Conservation (phyloP, 2,797 vertebrate species). For the Melopsittacus undulatus region DNA sequence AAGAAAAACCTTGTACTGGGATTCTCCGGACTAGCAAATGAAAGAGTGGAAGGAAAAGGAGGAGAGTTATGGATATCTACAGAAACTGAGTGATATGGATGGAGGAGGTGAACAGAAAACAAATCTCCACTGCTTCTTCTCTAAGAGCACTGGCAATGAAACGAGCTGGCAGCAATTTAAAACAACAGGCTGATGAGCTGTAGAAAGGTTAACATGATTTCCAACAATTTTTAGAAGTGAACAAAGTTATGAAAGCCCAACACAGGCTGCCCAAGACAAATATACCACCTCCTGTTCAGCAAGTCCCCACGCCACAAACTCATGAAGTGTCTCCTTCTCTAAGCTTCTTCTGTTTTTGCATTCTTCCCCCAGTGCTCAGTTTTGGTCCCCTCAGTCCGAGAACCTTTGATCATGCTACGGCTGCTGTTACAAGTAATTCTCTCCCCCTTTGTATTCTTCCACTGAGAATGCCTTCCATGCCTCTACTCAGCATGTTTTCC, state of each 20-base stretch:
- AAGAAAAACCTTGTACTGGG: neutral
- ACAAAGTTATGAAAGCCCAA: neutral
- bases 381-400: neutral
- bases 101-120: neutral
- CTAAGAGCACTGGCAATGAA: neutral
- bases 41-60: neutral
- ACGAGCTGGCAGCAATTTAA: neutral
- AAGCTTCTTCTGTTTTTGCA: neutral
- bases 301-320: neutral
- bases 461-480: neutral
- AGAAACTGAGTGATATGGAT: neutral
- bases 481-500: neutral
- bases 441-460: neutral
- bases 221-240: neutral
- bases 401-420: neutral
- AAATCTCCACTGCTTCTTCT: neutral
- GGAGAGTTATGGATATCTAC: accelerated
- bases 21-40: neutral
- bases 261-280: neutral
- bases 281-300: neutral
- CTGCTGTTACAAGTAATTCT: neutral
- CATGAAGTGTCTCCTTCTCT: neutral
- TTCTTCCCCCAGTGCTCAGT: neutral
- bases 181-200: neutral
- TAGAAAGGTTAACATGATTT: neutral